These are phyloP conservation scores for Caenorhabditis sp. DNA, from an alignment of 2,888 invertebrate genomes.

Conservation along the genomic window DNA sequence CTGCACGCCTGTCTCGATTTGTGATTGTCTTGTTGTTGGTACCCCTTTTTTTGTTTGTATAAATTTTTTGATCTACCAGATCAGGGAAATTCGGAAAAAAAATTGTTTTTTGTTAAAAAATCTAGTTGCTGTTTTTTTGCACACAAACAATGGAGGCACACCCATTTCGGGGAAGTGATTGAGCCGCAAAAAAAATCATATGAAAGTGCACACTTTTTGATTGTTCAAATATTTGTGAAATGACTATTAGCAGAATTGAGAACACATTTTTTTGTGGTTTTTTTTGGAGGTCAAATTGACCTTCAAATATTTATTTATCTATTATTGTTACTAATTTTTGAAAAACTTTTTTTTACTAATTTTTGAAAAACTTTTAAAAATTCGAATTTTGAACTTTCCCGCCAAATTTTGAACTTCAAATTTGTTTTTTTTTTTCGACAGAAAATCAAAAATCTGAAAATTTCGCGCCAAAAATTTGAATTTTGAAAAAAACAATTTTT, in stretches of 20 bases:
- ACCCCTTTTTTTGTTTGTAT: neutral
- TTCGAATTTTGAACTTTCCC: no score
- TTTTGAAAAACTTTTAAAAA: no score
- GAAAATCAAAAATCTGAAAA: no score
- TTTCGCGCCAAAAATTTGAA: no score
- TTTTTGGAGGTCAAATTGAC: no score
- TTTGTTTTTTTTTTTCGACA: no score
- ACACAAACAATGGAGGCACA: neutral
- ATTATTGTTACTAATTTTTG: no score
- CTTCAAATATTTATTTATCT: no score
- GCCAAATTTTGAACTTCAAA: no score
- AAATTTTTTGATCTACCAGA: neutral
- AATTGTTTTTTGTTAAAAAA: neutral
- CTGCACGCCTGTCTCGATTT: slow-evolving; percentile 22
- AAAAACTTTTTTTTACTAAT: no score
- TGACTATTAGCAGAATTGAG: neutral
- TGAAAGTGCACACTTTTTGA: neutral
- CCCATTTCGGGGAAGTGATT: neutral
- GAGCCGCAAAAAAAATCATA: neutral
- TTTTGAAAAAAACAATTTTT: no score
- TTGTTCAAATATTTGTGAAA: neutral
- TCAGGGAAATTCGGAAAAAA: no score
- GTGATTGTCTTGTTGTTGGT: neutral
- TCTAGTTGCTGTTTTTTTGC: neutral
- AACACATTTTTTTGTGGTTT: neutral